Evolutionary conservation across 2,113 vertebrate species (phyloP).

Genomic region (Notechis scutatus): DNA sequence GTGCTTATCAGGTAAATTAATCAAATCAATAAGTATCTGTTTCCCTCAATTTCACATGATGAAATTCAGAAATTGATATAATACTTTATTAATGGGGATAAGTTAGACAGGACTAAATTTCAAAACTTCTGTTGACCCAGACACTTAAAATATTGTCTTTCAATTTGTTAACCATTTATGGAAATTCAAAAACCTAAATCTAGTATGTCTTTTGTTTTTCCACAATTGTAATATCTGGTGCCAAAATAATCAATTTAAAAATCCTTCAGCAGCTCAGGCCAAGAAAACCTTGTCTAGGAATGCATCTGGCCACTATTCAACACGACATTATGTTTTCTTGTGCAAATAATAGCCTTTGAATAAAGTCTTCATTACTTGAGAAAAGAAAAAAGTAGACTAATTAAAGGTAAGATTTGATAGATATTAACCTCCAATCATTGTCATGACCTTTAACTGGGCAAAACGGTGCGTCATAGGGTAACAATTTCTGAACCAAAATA

Average conservation of each 20-base stretch:
- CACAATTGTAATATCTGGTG: conserved; percentile 66
- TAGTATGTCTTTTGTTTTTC: conserved; percentile 69
- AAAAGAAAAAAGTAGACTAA: not conserved
- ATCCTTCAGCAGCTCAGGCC: conserved; percentile 70
- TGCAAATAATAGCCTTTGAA: conserved; percentile 62
- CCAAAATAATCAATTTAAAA: conserved; percentile 74
- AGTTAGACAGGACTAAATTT: conserved; percentile 52
- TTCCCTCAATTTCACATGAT: conserved; percentile 16
- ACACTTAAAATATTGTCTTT: conserved; percentile 60
- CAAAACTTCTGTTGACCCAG: conserved; percentile 58
- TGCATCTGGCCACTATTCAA: conserved; percentile 71
- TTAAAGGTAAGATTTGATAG: not conserved
- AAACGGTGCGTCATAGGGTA: not conserved
- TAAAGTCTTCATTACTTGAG: conserved; percentile 33
- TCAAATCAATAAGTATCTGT: not conserved
- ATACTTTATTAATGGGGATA: conserved; percentile 4
- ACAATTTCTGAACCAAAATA: not conserved
- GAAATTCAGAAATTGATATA: conserved; percentile 40
- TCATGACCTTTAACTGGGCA: not conserved
- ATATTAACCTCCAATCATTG: not conserved
- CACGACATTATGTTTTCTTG: conserved; percentile 68
- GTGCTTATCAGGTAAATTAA: not conserved
- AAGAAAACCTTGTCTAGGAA: conserved; percentile 78
- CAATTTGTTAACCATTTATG: conserved; percentile 76
- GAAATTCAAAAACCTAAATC: conserved; percentile 69